phyloP scores from a whole-genome alignment of 2,888 invertebrate genomes.

The Oxyteleia sp. region DNA sequence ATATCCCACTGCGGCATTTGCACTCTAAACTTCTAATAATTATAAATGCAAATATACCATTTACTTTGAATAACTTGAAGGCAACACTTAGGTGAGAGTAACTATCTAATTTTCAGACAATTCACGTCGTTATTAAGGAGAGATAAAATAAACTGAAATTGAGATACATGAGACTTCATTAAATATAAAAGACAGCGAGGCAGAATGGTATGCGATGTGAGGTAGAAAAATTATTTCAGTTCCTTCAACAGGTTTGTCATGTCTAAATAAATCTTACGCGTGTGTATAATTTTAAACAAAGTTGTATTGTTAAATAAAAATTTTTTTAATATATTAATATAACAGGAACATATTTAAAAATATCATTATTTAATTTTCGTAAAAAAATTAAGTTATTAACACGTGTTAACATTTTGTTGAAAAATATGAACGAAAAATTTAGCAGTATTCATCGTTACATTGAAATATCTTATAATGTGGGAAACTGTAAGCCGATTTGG shows the following conservation, averaged over 20 bases:
- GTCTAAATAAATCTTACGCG: conserved; percentile 8
- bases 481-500: neutral
- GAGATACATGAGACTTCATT: conserved; percentile 25
- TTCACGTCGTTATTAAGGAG: conserved; percentile 27
- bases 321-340: too few relatives aligned
- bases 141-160: conserved; percentile 33
- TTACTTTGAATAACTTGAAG: conserved; percentile 26
- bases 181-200: conserved; percentile 24
- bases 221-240: conserved; percentile 37
- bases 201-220: conserved; percentile 25
- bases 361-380: too few relatives aligned
- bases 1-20: neutral
- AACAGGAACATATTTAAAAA: too few relatives aligned
- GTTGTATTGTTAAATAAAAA: too few relatives aligned
- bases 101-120: conserved; percentile 27
- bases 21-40: conserved; percentile 31
- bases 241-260: conserved; percentile 23
- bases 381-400: too few relatives aligned
- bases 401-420: too few relatives aligned
- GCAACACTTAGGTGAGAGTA: conserved; percentile 18
- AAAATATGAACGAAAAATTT: too few relatives aligned
- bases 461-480: neutral
- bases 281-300: neutral
- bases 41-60: conserved; percentile 38
- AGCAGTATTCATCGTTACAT: neutral